These are phyloP conservation scores for Philopedon plagiatum DNA, from an alignment of 2,888 invertebrate species.

Conservation along the genomic window DNA sequence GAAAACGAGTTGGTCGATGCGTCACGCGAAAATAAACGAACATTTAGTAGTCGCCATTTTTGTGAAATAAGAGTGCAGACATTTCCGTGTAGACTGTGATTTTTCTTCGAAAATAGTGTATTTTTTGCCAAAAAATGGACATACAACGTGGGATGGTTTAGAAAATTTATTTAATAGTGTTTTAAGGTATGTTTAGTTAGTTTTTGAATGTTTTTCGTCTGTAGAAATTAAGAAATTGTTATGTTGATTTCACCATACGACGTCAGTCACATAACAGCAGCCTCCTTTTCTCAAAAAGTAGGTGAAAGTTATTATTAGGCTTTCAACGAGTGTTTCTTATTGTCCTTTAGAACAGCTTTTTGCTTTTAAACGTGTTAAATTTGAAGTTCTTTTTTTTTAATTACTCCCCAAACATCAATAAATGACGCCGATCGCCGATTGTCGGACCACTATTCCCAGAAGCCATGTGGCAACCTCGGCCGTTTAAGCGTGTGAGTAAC, in stretches of 20 bases:
- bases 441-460: slow-evolving; percentile 8
- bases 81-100: slow-evolving; percentile 8
- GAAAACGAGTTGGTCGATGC: not conserved
- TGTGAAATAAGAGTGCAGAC: slow-evolving; percentile 18
- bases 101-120: slow-evolving; percentile 20
- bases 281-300: slow-evolving; percentile 13
- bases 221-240: not conserved
- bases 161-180: slow-evolving; percentile 1
- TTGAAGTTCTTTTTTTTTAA: not conserved
- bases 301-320: not conserved
- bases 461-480: slow-evolving; percentile 22
- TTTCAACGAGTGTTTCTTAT: not conserved
- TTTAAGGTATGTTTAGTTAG: slow-evolving; percentile 22
- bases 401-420: slow-evolving; percentile 30
- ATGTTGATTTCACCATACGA: slow-evolving; percentile 27
- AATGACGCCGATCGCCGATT: not conserved
- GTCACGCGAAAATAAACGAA: slow-evolving; percentile 16
- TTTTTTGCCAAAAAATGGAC: slow-evolving; percentile 20
- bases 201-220: not conserved
- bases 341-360: not conserved
- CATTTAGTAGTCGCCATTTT: slow-evolving; percentile 32
- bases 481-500: slow-evolving; percentile 13
- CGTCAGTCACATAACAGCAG: slow-evolving; percentile 27
- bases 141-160: slow-evolving; percentile 6
- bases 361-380: not conserved